phyloP scores from a whole-genome alignment of 2,888 invertebrate genomes.

The Rhamphomyia laevipes region DNA sequence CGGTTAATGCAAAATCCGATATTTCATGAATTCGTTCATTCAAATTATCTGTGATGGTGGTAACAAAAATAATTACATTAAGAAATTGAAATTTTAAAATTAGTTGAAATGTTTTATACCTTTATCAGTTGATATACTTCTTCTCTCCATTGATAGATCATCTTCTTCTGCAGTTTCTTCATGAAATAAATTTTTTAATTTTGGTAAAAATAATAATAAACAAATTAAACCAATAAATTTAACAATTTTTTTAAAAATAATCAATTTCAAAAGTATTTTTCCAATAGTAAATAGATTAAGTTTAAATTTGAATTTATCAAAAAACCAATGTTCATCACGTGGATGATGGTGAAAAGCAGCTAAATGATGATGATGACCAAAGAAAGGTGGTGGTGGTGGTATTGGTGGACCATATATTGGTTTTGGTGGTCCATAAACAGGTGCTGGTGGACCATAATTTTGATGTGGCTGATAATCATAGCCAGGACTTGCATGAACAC shows the following conservation, averaged over 20 bases:
- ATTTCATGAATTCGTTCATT: conserved; percentile 40
- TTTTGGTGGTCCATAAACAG: conserved; percentile 37
- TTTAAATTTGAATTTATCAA: conserved; percentile 58
- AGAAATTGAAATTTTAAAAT: too few species aligned
- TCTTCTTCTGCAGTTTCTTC: conserved; percentile 21
- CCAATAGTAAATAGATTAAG: conserved; percentile 59
- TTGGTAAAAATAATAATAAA: conserved; percentile 63
- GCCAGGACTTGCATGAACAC: conserved; percentile 13
- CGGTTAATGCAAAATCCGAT: conserved; percentile 39
- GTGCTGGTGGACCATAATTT: conserved; percentile 39
- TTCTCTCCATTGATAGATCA: background rate
- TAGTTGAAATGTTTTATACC: too few species aligned
- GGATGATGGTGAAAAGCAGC: conserved; percentile 36
- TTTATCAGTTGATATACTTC: conserved; percentile 20
- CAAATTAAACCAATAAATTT: conserved; percentile 68
- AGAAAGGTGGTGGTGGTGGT: conserved; percentile 23
- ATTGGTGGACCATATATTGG: conserved; percentile 39
- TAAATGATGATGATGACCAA: conserved; percentile 27
- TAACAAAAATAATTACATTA: background rate
- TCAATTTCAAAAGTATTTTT: conserved; percentile 60
- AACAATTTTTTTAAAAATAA: conserved; percentile 71
- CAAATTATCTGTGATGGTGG: conserved; percentile 20
- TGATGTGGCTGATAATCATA: conserved; percentile 28
- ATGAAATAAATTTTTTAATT: conserved; percentile 38
- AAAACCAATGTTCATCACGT: conserved; percentile 39